Evolutionary conservation across 1,140 invertebrate genomes (phyloP), one percentile per base, ranked within the genome.

Genomic region (Hypsibius dujardini): DNA sequence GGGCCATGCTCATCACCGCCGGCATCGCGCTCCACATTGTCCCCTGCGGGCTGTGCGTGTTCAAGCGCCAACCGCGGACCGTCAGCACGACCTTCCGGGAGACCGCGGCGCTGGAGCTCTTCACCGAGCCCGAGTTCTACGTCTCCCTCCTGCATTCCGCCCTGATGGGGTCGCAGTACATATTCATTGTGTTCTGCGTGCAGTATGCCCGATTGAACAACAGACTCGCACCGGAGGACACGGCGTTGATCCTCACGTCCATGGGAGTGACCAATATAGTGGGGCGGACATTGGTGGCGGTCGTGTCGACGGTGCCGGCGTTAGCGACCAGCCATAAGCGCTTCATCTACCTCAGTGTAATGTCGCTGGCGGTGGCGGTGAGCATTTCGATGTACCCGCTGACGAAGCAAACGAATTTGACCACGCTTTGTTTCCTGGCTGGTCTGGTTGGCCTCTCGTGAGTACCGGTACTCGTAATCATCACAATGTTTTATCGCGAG

Each of bases 1-100:
- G 76, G 1, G 80, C 81, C 0, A 76, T 77, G 60, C 69, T 80
- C 40, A 77, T 79, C 56, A 76, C 78, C 2, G 74, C 79, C 12
- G 77, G 76, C 67, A 72, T 76, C 2, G 75, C 74, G 40, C 78
- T 80, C 47, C 72, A 75, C 28, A 75, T 77, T 69, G 74, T 79
- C 2, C 72, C 79, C 2, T 75, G 76, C 3, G 81, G 81, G 72
- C 76, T 77, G 67, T 75, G 76, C 2, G 71, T 77, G 3, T 67
- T 67, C 62, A 67, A 67, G 42, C 12, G 47, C 78, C 78, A 73
- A 78, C 77, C 3, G 69, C 78, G 28, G 76, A 78, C 50, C 76
- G 77, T 46, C 78, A 78, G 78, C 73, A 7, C 12, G 12, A 40
- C 12, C 7, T 12, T 42, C 3, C 12, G 12, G 12, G 12, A 67